Evolutionary conservation across 2,797 vertebrate genomes (phyloP), one percentile per base, ranked within the genome.

Genomic region (Neosalanx taihuensis): DNA sequence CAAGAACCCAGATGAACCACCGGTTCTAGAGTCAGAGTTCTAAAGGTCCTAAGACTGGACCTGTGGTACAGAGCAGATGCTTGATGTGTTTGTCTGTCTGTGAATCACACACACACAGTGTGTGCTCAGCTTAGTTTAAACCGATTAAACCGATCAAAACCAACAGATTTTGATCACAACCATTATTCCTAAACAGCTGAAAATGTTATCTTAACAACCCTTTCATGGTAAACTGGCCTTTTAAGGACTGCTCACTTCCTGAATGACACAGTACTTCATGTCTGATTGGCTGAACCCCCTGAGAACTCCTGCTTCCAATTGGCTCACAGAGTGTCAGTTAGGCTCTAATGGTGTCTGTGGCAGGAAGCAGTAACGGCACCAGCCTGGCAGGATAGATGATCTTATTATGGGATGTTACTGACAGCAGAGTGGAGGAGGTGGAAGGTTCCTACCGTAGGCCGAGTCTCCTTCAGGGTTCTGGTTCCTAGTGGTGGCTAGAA

Each of bases 381-480:
- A 12, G 10, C 41, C 41, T 13, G 2, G 41, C 41, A 46, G 41
- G 10, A 46, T 46, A 3, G 41, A 46, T 46, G 1, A 46, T 46
- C 41, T 46, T 46, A 46, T 46, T 41, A 46, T 46, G 41, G 41
- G 41, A 46, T 46, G 41, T 13, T 46, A 46, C 41, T 46, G 41
- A 4, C 51, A 33, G 58, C 26, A 30, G 20, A 63, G 61, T 37
- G 7, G 56, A 6, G 20, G 69, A 57, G 60, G 41, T 29, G 49
- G 37, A 20, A 5, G 33, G 31, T 29, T 72, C 91, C 91, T 84
- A 95, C 94, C 94, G 6, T 93, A 94, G 13, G 93, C 87, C 0
- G 93, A 91, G 83, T 94, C 90, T 0, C 89, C 92, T 1, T 86
- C 81, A 6, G 88, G 80, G 66, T 93, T 91, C 6, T 89, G 91